Evolutionary conservation across 2,113 vertebrate species (phyloP).

Genomic region (Thermophis baileyi): DNA sequence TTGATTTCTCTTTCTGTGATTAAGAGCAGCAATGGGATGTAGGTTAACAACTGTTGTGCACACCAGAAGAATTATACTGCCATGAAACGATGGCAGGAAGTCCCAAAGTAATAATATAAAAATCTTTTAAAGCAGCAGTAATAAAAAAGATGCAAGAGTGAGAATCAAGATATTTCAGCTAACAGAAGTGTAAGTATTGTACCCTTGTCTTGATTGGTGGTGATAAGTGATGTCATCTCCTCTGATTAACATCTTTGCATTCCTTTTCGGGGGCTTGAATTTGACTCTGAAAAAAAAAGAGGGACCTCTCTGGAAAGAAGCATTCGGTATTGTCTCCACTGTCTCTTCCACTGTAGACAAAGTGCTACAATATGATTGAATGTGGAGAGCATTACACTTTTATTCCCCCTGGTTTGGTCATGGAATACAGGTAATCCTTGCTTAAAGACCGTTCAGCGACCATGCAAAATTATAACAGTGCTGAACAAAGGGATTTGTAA

Average conservation of each 20-base stretch:
- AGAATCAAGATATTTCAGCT: neutral
- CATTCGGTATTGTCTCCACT: neutral
- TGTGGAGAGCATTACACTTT: too few species aligned
- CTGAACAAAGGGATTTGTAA: too few species aligned
- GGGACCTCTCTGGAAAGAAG: too few species aligned
- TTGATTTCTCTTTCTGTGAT: neutral
- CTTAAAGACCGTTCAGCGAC: too few species aligned
- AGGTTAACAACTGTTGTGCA: neutral
- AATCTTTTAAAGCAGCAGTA: neutral
- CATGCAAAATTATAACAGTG: too few species aligned
- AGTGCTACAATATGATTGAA: neutral
- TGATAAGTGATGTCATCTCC: neutral
- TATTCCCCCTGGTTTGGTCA: too few species aligned
- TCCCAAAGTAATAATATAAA: neutral
- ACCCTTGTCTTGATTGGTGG: neutral
- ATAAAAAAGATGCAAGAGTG: neutral
- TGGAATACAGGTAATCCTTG: too few species aligned
- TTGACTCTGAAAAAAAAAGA: neutral
- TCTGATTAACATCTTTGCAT: neutral
- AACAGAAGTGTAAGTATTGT: neutral
- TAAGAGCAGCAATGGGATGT: too few species aligned
- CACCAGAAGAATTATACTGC: neutral
- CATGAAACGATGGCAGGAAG: neutral
- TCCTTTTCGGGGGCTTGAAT: neutral
- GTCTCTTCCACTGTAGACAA: neutral